Percentiles rank a stretch among this genome's conserved stretches.
Evolutionary conservation across 2,797 vertebrate species (phyloP).

Genomic region (Tamandua tetradactyla): DNA sequence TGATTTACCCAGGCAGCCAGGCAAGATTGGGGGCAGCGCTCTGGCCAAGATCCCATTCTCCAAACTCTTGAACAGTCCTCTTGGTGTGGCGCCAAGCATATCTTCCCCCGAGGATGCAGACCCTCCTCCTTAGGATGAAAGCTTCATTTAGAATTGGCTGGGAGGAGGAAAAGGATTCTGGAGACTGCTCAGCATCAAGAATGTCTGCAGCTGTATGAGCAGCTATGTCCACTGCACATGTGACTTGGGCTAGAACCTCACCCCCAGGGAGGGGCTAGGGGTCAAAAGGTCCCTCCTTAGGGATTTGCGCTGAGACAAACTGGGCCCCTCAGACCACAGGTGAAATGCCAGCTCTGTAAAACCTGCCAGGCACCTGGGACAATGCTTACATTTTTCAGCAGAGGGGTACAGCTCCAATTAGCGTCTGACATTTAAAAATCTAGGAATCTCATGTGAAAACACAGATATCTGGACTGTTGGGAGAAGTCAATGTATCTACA

Average conservation of each 20-base stretch:
- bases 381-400: neutral
- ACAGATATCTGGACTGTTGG: neutral
- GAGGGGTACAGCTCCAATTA: neutral
- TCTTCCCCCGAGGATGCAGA: neutral
- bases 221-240: too few species aligned
- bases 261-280: neutral
- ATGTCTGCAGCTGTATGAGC: too few species aligned
- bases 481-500: neutral
- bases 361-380: neutral
- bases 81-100: too few species aligned
- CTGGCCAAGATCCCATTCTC: neutral
- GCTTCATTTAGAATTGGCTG: neutral
- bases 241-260: neutral
- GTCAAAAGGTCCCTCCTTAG: neutral
- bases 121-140: too few species aligned
- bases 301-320: neutral
- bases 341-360: neutral
- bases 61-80: too few species aligned
- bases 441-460: neutral
- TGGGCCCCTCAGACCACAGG: neutral
- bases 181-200: neutral
- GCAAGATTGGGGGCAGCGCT: accelerated
- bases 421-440: neutral
- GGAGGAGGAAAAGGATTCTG: neutral
- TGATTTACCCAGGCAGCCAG: neutral